Percentiles rank a stretch among this genome's conserved stretches.
phyloP scores from a whole-genome alignment of 2,888 invertebrate genomes.

The Synergus gifuensis region DNA sequence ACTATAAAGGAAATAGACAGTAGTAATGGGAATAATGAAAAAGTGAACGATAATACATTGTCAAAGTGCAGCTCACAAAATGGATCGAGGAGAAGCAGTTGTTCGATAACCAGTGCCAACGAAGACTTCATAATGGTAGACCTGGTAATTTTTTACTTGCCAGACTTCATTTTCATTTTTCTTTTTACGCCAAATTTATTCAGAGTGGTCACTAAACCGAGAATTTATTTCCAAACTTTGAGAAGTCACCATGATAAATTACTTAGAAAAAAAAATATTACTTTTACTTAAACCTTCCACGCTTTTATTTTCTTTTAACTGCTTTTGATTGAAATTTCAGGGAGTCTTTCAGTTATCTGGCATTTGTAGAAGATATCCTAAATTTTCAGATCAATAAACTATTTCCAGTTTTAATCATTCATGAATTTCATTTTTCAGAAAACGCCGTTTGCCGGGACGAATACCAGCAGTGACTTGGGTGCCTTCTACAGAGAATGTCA shows the following conservation, averaged over 20 bases:
- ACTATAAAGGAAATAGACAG: slow-evolving; percentile 59
- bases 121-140: slow-evolving; percentile 87
- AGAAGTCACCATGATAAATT: background rate
- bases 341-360: slow-evolving; percentile 32
- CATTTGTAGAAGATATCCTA: background rate
- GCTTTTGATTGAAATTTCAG: background rate
- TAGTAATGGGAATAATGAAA: slow-evolving; percentile 74
- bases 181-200: background rate
- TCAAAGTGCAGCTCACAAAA: slow-evolving; percentile 75
- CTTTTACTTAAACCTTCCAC: background rate
- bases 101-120: slow-evolving; percentile 79
- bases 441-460: slow-evolving; percentile 88
- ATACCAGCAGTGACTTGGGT: slow-evolving; percentile 86
- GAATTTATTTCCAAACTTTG: background rate
- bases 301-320: background rate
- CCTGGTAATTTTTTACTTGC: slow-evolving; percentile 80
- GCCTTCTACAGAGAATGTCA: slow-evolving; percentile 90
- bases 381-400: background rate
- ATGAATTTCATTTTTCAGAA: slow-evolving; percentile 80
- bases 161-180: slow-evolving; percentile 23
- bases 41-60: slow-evolving; percentile 71
- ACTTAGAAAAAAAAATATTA: background rate
- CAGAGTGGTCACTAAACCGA: background rate
- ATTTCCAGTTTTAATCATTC: background rate
- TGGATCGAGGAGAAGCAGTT: slow-evolving; percentile 77